These are phyloP conservation scores for Mastigias papua DNA, from an alignment of 30 jellyfish, hydroid and myxozoan genomes.

Conservation along the genomic window DNA sequence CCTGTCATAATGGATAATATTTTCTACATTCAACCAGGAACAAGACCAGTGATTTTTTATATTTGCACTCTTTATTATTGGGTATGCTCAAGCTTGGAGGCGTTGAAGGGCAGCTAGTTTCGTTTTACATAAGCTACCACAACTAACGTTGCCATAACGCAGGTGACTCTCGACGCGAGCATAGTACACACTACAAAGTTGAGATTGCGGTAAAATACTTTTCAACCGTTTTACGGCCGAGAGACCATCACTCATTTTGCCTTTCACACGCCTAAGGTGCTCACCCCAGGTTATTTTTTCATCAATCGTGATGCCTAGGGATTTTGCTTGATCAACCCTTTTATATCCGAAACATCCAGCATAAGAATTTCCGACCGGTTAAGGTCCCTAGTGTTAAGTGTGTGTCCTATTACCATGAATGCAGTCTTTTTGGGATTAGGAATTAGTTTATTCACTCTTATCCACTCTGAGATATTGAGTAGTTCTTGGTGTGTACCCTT, in stretches of 20 bases:
- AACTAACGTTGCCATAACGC: too few relatives aligned
- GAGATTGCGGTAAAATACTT: too few relatives aligned
- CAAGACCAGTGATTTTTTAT: constrained; percentile 5
- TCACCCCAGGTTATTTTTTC: constrained; percentile 11
- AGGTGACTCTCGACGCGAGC: background rate
- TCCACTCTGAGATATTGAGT: too few relatives aligned
- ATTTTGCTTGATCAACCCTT: constrained; percentile 7
- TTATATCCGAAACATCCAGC: constrained; percentile 13
- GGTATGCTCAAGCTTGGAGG: background rate
- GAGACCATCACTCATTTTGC: too few relatives aligned
- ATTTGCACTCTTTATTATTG: background rate
- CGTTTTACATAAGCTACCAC: background rate
- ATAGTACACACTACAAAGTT: too few relatives aligned
- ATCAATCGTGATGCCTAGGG: constrained; percentile 6
- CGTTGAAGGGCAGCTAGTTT: background rate
- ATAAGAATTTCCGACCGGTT: background rate
- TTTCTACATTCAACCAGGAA: constrained; percentile 1
- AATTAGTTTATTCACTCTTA: too few relatives aligned
- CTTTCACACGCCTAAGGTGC: too few relatives aligned
- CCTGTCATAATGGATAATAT: too few relatives aligned
- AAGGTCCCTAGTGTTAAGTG: background rate
- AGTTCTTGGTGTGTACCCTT: background rate
- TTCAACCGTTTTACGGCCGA: too few relatives aligned
- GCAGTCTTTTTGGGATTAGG: too few relatives aligned
- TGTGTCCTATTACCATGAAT: too few relatives aligned